Evolutionary conservation across 2,888 invertebrate genomes (phyloP), one percentile per base, ranked within the genome.

Genomic region (Drosophila borealis): DNA sequence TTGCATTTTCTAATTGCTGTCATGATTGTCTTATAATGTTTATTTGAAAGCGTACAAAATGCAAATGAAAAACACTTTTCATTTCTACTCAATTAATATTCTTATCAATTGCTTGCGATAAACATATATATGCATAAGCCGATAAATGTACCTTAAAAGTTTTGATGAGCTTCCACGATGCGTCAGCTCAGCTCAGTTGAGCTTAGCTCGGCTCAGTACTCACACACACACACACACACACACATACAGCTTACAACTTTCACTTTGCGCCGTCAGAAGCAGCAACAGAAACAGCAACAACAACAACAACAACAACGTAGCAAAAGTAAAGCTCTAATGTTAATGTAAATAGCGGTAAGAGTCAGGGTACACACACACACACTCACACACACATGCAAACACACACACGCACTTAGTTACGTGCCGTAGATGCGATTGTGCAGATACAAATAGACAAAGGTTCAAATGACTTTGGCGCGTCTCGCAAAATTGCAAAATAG

Each of bases 261-360:
- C 83, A 84, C 83, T 84, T 84, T 84, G 83, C 87, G 83, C 70
- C 73, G 86, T 88, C 88, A 88, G 83, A 87, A 86, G 80, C 77
- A 75, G 67, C 66, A 46, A 53, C 70, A 67, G 63, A 21, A 66
- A 41, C 42, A 60, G 36, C 50, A 63, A 33, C 62, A 61, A 19
- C 70, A 63, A 55, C 45, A 54, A 46, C 50, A 61, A 46, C 61
- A 59, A 49, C 70, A 70, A 48, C 68, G 66, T 59, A 62, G 62
- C 64, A 77, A 78, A 78, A 72, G 68, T 70, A 89, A 73, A 81
- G 88, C 89, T 87, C 82, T 88, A 82, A 88, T 80, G 82, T 82
- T 78, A 88, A 85, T 88, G 89, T 81, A 84, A 89, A 87, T 83
- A 88, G 81, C 84, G 87, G 84, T 87, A 88, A 89, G 82, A 88